Base-by-base conservation (phyloP, 2,888 invertebrate genomes). In the Lamellibrachia satsuma region DNA sequence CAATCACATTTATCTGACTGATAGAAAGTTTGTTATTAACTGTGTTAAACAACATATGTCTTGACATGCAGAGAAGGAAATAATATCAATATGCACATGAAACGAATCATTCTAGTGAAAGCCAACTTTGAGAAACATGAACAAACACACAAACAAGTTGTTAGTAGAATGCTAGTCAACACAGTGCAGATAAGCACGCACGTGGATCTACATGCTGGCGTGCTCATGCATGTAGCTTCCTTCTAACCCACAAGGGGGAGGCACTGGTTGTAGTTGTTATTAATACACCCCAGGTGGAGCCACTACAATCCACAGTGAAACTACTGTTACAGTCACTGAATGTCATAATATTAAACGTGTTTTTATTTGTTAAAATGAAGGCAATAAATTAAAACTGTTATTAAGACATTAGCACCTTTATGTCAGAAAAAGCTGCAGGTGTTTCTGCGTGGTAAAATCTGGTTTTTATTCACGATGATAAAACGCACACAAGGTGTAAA, bases 151-250 rank as follows among this genome's bases (percentile, higher is more conserved):
- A 75, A 22, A 75, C 75, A 75, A 4, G 75, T 75, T 75, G 75
- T 75, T 75, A 75, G 75, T 75, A 75, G 75, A 75, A 55, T 55
- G 55, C 55, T 9, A 55, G 55, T 55, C 8, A 9, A 9, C 75
- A 75, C 75, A 75, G 75, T 22, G 75, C 11, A 75, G 75, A 57
- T 75, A 75, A 75, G 75, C 75, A 75, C 75, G 75, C 75, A 75
- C 75, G 75, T n/a, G n/a, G 75, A 22, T 22, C 22, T 22, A 22
- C 75, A 75, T 75, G 75, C 75, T 75, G 75, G 75, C 75, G 75
- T 75, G 75, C 75, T 75, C 75, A 75, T 75, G 75, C 75, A 75
- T 39, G 75, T 75, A 75, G 75, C 75, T 75, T 75, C 75, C 22
- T 6, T 75, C 75, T 75, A 75, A 22, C 75, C 75, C 75, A 75